Evolutionary conservation across 2,797 vertebrate species (phyloP), one percentile per base, ranked within the genome.

Genomic region (Enteromius anoplus): DNA sequence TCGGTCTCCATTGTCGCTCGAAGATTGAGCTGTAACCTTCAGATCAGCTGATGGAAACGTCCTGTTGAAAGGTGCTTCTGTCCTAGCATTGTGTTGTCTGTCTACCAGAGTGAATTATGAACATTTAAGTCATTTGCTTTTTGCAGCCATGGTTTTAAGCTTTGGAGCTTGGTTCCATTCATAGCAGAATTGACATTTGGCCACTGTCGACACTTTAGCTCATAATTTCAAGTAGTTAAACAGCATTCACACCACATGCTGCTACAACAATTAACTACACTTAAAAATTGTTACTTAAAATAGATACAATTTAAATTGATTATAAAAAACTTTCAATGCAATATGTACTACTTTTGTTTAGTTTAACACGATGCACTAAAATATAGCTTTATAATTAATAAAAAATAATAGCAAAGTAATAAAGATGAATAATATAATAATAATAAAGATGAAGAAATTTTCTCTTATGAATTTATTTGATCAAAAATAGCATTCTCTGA

Each of bases 1-100:
- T 76, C 51, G 9, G 60, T 66, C 47, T 32, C 60, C 19, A 3
- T 19, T 8, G 71, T 29, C 19, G 2, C 10, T 32, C 19, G 9
- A 14, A 21, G 80, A 82, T 45, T 45, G 73, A 55, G 73, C 49
- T 32, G 40, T 69, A 76, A 77, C 64, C 40, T 76, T 65, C 64
- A 64, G 40, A 70, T 58, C 81, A 68, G 34, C 15, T 76, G 60
- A 53, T 51, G 62, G 47, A 75, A 82, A 51, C 40, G 11, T 55
- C 23, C 21, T 34, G 58, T 26, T 65, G 45, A 75, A 82, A 51
- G 60, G 11, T 75, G 55, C 2, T 64, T n/a, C 23, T 64, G 32
- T 66, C 15, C 34, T 26, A 26, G 23, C 23, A 45, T 17, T 3
- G 26, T 58, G 17, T n/a, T 40, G 64, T 32, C n/a, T 7, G 3